These are phyloP conservation scores for Elysia chlorotica DNA, from an alignment of 1,140 invertebrate species.

Conservation along the genomic window DNA sequence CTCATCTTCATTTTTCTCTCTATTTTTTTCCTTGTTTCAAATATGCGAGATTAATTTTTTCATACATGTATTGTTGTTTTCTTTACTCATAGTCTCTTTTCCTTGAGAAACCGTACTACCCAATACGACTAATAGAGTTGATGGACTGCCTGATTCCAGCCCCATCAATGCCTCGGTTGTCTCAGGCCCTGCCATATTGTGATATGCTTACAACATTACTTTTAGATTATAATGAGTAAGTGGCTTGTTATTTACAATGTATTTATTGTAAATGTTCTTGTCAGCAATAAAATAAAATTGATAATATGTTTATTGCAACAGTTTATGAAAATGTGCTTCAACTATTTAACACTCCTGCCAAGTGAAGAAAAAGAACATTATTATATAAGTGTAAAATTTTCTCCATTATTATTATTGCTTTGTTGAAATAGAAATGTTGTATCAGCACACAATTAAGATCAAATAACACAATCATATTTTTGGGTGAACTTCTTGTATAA, in stretches of 20 bases:
- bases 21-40: not conserved
- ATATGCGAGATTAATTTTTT: not conserved
- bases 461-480: too few relatives aligned
- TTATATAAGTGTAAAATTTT: not conserved
- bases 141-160: not conserved
- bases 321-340: not conserved
- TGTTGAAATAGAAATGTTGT: not conserved
- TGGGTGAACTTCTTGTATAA: not conserved
- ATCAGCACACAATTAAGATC: too few relatives aligned
- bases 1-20: too few relatives aligned
- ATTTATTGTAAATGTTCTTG: not conserved
- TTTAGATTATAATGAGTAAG: slow-evolving; percentile 61
- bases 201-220: slow-evolving; percentile 44
- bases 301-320: not conserved
- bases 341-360: not conserved
- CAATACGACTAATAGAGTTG: not conserved
- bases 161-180: not conserved
- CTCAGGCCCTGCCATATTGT: slow-evolving; percentile 38
- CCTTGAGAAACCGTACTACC: not conserved
- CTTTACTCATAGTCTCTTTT: not conserved
- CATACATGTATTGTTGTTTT: too few relatives aligned
- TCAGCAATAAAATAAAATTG: too few relatives aligned
- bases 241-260: not conserved
- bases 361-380: not conserved
- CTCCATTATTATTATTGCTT: not conserved